phyloP scores from a whole-genome alignment of 2,797 vertebrate genomes.

The Nyctibius grandis region DNA sequence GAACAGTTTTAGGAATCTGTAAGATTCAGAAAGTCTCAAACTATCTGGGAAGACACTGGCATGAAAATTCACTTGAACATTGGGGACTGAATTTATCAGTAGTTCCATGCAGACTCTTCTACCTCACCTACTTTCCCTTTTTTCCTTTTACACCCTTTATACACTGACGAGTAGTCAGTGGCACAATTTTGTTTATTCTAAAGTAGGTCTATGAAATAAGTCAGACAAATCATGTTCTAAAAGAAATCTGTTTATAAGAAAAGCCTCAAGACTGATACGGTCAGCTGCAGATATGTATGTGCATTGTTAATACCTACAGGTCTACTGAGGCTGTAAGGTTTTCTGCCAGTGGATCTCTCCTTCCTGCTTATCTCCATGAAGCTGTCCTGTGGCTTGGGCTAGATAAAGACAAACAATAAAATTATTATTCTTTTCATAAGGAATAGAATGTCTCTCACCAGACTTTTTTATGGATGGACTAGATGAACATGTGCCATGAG shows the following conservation, averaged over 20 bases:
- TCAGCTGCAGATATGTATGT: not conserved
- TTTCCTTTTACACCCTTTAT: not conserved
- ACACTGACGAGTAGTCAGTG: not conserved
- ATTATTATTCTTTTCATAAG: not conserved
- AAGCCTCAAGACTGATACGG: not conserved
- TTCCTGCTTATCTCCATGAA: not conserved
- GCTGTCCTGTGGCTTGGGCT: not conserved
- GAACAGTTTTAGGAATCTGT: not conserved
- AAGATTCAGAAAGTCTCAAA: not conserved
- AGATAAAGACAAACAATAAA: not conserved
- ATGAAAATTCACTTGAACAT: not conserved
- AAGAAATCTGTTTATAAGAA: not conserved
- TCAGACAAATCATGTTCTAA: not conserved
- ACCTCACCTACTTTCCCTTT: not conserved
- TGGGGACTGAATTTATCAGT: not conserved
- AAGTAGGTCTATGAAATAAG: not conserved
- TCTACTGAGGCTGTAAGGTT: not conserved
- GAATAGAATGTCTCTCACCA: not conserved
- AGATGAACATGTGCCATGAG: not conserved
- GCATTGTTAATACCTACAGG: not conserved
- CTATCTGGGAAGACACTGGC: not conserved
- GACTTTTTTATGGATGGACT: not conserved
- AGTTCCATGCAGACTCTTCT: not conserved
- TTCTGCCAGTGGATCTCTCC: not conserved
- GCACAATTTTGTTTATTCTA: not conserved